These are phyloP conservation scores for Argya squamiceps DNA, from an alignment of 2,797 vertebrate genomes.

Conservation along the genomic window DNA sequence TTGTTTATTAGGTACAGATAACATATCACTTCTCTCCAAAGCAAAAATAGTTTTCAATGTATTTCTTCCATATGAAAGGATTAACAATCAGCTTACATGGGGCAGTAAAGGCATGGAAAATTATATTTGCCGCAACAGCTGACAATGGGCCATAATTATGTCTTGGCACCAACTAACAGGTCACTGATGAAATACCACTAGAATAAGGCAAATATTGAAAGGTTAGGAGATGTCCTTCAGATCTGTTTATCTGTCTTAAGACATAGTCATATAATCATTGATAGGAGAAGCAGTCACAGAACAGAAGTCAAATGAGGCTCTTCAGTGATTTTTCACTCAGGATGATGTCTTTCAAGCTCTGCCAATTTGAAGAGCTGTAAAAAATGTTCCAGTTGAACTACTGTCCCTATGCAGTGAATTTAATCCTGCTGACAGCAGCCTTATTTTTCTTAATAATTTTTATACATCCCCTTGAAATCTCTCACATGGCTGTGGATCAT, in stretches of 20 bases:
- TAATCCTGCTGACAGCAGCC: not conserved
- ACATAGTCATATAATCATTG: not conserved
- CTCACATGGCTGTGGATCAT: not conserved
- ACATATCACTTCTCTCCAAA: not conserved
- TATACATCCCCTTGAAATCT: not conserved
- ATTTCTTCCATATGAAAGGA: conserved; percentile 7
- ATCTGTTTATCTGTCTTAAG: conserved; percentile 16
- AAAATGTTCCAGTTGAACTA: not conserved
- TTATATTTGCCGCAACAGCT: not conserved
- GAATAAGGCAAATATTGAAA: not conserved
- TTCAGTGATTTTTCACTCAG: not conserved
- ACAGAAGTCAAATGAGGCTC: conserved; percentile 8
- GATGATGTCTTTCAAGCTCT: conserved; percentile 19
- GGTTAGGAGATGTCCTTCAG: not conserved
- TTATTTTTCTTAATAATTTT: not conserved
- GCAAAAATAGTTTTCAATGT: not conserved
- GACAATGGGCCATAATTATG: not conserved
- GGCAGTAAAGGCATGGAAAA: conserved; percentile 25
- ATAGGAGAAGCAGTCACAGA: not conserved
- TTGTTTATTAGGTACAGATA: conserved; percentile 16
- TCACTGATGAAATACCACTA: conserved; percentile 26
- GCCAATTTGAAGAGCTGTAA: not conserved
- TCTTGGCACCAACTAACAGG: not conserved
- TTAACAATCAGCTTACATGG: not conserved
- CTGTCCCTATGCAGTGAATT: not conserved